Percentiles rank a stretch among this genome's conserved stretches.
These are phyloP conservation scores for Eupsilia transversa DNA, from an alignment of 2,888 invertebrate genomes.

Conservation along the genomic window DNA sequence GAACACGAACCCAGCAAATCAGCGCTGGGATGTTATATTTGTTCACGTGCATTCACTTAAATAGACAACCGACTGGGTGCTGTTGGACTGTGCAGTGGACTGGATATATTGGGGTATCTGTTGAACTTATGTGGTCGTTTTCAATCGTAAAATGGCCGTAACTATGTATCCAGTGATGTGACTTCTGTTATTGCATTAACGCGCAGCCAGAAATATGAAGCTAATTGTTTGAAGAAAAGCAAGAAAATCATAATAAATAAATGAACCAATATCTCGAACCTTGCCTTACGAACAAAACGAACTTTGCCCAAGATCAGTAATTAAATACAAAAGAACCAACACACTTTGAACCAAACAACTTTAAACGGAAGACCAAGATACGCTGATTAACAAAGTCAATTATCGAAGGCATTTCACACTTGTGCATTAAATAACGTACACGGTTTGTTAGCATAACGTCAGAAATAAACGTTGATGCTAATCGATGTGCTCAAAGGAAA, in stretches of 20 bases:
- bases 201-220: no score
- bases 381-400: slow-evolving; percentile 41
- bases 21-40: no score
- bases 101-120: not conserved
- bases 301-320: slow-evolving; percentile 1
- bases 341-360: slow-evolving; percentile 14
- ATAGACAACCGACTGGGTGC: no score
- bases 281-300: no score
- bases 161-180: slow-evolving; percentile 22
- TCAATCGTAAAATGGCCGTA: slow-evolving; percentile 29
- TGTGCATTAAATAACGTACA: slow-evolving; percentile 21
- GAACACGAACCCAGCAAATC: no score
- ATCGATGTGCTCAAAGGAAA: slow-evolving; percentile 19
- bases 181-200: slow-evolving; percentile 24
- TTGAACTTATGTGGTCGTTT: not conserved
- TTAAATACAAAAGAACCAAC: slow-evolving; percentile 6
- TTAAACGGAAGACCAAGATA: slow-evolving; percentile 35
- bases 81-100: no score
- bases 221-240: no score
- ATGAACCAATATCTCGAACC: not conserved
- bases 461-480: slow-evolving; percentile 22
- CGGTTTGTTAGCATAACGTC: slow-evolving; percentile 18
- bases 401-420: slow-evolving; percentile 50
- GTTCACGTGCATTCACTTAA: no score
- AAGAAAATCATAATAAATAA: not conserved